These are phyloP conservation scores for Polia nebulosa DNA, from an alignment of 2,888 invertebrate species.

Conservation along the genomic window DNA sequence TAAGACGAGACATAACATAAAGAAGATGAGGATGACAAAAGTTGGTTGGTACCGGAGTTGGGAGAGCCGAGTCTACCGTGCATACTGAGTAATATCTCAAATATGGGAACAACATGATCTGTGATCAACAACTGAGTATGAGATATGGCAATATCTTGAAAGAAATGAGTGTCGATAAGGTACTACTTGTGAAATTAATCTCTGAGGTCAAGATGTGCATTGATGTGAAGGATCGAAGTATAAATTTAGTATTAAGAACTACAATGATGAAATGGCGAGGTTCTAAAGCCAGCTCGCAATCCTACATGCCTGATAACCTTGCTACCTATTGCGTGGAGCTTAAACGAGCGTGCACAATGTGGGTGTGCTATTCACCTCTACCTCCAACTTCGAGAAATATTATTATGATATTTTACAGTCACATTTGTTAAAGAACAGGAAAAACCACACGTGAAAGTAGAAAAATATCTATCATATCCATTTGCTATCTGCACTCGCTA, in stretches of 20 bases:
- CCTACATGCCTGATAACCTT: background rate
- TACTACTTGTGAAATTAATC: background rate
- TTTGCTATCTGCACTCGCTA: conserved; percentile 1
- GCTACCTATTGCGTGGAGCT: background rate
- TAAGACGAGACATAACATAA: background rate
- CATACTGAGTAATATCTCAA: background rate
- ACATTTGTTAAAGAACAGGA: background rate
- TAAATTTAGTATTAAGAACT: background rate
- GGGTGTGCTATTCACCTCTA: background rate
- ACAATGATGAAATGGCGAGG: background rate
- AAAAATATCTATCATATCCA: conserved; percentile 4
- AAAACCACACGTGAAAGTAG: conserved; percentile 20
- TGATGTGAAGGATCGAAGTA: background rate
- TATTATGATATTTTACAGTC: background rate
- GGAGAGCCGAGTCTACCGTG: background rate
- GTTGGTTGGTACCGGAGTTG: conserved; percentile 10
- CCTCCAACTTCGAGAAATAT: background rate
- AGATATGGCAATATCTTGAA: background rate
- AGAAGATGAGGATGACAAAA: background rate
- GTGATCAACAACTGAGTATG: background rate
- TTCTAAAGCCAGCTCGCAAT: background rate
- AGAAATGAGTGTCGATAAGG: background rate
- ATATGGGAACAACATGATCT: background rate
- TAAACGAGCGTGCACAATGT: background rate
- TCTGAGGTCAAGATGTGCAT: background rate